Evolutionary conservation across 2,888 invertebrate genomes (phyloP).

Genomic region (Epinotia brunnichana): DNA sequence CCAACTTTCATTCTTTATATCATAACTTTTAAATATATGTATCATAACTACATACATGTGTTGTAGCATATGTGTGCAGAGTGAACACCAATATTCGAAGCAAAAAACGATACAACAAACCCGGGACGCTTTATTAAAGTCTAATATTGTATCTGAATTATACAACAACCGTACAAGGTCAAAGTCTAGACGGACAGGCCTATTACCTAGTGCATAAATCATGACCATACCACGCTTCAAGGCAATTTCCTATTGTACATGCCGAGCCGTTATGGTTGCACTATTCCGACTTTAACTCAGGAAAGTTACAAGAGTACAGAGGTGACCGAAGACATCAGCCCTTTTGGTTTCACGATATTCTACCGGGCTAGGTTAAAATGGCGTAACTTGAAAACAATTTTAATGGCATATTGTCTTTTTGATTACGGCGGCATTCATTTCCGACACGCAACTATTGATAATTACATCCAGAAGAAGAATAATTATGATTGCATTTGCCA

Average conservation of each 20-base stretch:
- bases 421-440: background rate
- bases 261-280: background rate
- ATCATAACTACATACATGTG: no score
- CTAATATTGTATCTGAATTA: background rate
- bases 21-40: no score
- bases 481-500: background rate
- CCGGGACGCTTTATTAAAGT: background rate
- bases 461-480: constrained; percentile 1
- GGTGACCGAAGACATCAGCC: background rate
- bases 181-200: constrained; percentile 32
- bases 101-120: background rate
- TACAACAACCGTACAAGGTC: constrained; percentile 12
- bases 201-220: constrained; percentile 36
- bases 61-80: no score
- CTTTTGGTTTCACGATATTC: background rate
- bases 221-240: constrained; percentile 18
- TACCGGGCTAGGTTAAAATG: background rate
- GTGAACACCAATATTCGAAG: background rate
- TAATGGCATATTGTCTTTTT: background rate
- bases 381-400: background rate
- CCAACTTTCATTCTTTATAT: no score
- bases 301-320: background rate
- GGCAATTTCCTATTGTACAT: constrained; percentile 27
- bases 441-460: constrained; percentile 2
- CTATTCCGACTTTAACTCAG: background rate